A percentile compares a stretch with the other conserved stretches of the same genome.
Evolutionary conservation across 2,113 vertebrate genomes (phyloP).

Genomic region (Calonectris borealis): DNA sequence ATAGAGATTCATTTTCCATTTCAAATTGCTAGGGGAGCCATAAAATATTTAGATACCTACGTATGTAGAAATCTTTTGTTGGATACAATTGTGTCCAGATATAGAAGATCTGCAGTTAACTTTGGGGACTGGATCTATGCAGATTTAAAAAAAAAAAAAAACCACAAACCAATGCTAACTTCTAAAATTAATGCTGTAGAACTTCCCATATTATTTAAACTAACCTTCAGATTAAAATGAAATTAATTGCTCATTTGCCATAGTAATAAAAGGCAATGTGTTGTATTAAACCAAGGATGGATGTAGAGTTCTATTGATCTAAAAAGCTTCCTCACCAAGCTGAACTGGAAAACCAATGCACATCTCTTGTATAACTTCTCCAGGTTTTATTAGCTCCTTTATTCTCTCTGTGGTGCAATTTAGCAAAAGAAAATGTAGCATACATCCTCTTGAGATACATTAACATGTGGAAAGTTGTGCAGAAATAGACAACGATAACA

Average conservation of each 20-base stretch:
- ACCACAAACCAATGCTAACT: neutral
- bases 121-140: neutral
- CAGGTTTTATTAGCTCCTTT: neutral
- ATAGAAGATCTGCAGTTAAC: neutral
- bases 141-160: neutral
- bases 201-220: neutral
- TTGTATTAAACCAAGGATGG: neutral
- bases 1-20: slow-evolving; percentile 40
- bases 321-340: neutral
- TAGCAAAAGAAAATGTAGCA: neutral
- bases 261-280: neutral
- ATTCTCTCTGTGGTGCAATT: neutral
- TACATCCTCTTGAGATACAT: neutral
- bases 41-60: slow-evolving; percentile 9
- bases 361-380: neutral
- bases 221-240: neutral
- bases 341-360: neutral
- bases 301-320: neutral
- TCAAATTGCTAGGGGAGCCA: neutral
- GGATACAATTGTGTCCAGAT: neutral
- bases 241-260: neutral
- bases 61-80: neutral
- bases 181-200: neutral
- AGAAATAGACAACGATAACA: neutral
- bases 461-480: neutral